phyloP scores from a whole-genome alignment of 1,140 invertebrate species.

The Phthorimaea operculella region DNA sequence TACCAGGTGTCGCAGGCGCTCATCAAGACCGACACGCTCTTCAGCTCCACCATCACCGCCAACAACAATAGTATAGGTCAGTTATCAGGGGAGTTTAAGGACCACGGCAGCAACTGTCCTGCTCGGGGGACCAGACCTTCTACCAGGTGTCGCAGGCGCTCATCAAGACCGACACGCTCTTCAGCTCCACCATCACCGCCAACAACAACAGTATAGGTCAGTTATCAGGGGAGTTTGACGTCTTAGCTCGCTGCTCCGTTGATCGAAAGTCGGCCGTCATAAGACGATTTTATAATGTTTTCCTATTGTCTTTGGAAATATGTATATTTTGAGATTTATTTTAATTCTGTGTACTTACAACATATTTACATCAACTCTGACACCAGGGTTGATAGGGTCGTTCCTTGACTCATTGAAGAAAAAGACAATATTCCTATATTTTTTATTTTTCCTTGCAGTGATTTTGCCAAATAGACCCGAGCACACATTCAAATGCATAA shows the following conservation, averaged over 20 bases:
- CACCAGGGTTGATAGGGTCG: too few species aligned
- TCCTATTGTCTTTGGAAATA: too few species aligned
- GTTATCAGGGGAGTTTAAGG: conserved; percentile 18
- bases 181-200: conserved; percentile 88
- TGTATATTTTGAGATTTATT: too few species aligned
- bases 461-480: conserved; percentile 77
- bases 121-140: conserved; percentile 95
- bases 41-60: conserved; percentile 88
- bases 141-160: conserved; percentile 92
- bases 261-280: too few species aligned
- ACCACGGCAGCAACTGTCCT: conserved; percentile 90
- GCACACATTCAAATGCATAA: conserved; percentile 81
- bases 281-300: too few species aligned
- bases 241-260: too few species aligned
- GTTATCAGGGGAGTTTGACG: too few species aligned
- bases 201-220: conserved; percentile 88
- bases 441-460: conserved; percentile 65
- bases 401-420: too few species aligned
- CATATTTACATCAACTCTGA: too few species aligned
- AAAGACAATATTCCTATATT: not conserved
- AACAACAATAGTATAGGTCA: conserved; percentile 88
- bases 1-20: conserved; percentile 92
- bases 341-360: too few species aligned
- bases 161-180: conserved; percentile 89
- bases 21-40: conserved; percentile 89